Evolutionary conservation across 2,797 vertebrate genomes (phyloP).

Genomic region (Percopsis omiscomaycus): DNA sequence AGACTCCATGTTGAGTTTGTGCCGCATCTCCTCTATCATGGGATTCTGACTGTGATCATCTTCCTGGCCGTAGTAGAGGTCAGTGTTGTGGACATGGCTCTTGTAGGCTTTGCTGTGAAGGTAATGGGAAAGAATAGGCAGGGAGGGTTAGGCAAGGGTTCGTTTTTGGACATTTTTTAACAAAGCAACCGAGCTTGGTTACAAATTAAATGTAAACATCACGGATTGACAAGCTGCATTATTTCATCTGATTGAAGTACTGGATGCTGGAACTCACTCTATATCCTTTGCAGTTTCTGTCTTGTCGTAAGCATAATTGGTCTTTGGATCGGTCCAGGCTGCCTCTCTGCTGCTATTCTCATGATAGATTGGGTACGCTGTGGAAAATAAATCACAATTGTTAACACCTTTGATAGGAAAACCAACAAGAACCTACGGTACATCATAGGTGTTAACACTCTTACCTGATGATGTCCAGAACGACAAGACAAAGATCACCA

Average conservation of each 20-base stretch:
- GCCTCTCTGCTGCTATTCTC: conserved; percentile 45
- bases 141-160: too few species aligned
- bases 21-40: conserved; percentile 65
- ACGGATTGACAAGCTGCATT: background rate
- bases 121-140: conserved; percentile 4
- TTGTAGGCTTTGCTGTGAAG: conserved; percentile 71
- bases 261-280: conserved; percentile 63
- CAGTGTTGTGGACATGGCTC: conserved; percentile 66
- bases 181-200: background rate
- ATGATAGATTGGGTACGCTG: conserved; percentile 68
- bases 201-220: background rate
- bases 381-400: conserved; percentile 10
- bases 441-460: background rate
- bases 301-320: conserved; percentile 72
- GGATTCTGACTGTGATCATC: conserved; percentile 44
- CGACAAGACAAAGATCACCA: conserved; percentile 56
- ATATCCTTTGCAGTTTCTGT: conserved; percentile 56
- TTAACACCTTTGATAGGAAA: conserved; percentile 11
- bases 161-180: too few species aligned
- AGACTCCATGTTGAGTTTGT: conserved; percentile 71
- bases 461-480: conserved; percentile 70
- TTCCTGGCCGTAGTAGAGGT: conserved; percentile 59
- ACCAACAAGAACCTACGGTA: background rate
- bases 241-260: background rate
- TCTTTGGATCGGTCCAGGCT: conserved; percentile 49